Percentiles rank a stretch among this genome's conserved stretches.
Conservation (phyloP, 2,888 invertebrate genomes). For the Machimus atricapillus region DNA sequence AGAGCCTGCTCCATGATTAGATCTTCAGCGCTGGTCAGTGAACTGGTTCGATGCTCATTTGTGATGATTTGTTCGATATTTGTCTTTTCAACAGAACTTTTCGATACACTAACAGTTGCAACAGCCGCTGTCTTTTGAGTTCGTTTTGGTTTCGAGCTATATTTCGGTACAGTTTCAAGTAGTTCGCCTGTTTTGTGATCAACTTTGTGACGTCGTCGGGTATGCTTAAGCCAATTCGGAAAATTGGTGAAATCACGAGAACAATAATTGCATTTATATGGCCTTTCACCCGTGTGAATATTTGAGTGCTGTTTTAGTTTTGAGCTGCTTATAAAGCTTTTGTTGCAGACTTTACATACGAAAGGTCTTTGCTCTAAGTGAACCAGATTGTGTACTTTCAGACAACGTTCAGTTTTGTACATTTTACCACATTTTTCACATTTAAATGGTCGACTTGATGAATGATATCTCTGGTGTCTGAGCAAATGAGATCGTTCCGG, state of each 20-base stretch:
- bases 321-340: slow-evolving; percentile 68
- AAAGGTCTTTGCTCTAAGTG: slow-evolving; percentile 66
- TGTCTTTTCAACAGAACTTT: slow-evolving; percentile 48
- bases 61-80: slow-evolving; percentile 50
- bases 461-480: slow-evolving; percentile 62
- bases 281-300: slow-evolving; percentile 67
- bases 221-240: slow-evolving; percentile 69
- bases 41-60: slow-evolving; percentile 46
- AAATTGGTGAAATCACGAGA: slow-evolving; percentile 68
- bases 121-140: slow-evolving; percentile 50
- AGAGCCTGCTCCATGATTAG: slow-evolving; percentile 61
- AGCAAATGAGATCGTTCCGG: slow-evolving; percentile 61
- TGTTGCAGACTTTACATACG: slow-evolving; percentile 65
- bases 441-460: slow-evolving; percentile 59
- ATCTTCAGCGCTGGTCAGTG: slow-evolving; percentile 58
- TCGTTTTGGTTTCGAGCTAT: slow-evolving; percentile 49
- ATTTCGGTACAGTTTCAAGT: slow-evolving; percentile 60
- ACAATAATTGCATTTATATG: slow-evolving; percentile 68
- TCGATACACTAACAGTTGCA: slow-evolving; percentile 41
- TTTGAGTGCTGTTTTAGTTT: slow-evolving; percentile 69
- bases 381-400: slow-evolving; percentile 67
- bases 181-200: slow-evolving; percentile 62
- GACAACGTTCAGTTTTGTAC: slow-evolving; percentile 67
- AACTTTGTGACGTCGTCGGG: slow-evolving; percentile 66
- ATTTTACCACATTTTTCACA: slow-evolving; percentile 62